Evolutionary conservation across 2,888 invertebrate species (phyloP).

Genomic region (Anorthoa munda): DNA sequence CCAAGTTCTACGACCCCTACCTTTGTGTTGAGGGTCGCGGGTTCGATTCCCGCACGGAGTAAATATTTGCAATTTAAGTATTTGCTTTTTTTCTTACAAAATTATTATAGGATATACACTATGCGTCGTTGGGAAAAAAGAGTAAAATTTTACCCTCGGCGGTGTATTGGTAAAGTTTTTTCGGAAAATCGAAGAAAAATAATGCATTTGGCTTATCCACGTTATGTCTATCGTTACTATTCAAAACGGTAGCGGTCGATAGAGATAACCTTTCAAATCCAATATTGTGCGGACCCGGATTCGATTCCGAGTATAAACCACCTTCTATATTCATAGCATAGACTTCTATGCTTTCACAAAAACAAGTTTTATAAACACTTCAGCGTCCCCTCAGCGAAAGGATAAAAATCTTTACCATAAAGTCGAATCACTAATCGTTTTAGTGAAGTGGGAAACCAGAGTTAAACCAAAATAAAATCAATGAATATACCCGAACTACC

Average conservation of each 20-base stretch:
- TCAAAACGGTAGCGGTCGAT: constrained; percentile 33
- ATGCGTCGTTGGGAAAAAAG: constrained; percentile 41
- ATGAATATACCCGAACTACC: constrained; percentile 34
- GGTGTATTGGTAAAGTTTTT: constrained; percentile 64
- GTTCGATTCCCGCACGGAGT: constrained; percentile 43
- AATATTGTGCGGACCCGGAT: constrained; percentile 23
- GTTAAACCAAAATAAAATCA: not conserved
- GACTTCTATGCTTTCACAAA: not conserved
- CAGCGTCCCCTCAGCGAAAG: not conserved
- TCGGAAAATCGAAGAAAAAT: not conserved
- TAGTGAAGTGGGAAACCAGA: constrained; percentile 29
- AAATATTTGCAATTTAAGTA: constrained; percentile 13
- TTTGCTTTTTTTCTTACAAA: constrained; percentile 2
- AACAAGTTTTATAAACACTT: not conserved
- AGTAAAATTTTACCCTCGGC: constrained; percentile 28
- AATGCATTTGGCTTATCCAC: constrained; percentile 29
- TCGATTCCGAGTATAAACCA: constrained; percentile 30
- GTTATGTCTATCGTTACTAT: constrained; percentile 17
- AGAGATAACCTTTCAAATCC: constrained; percentile 9
- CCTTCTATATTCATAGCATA: not conserved
- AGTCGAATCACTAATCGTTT: constrained; percentile 26
- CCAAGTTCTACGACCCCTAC: not conserved
- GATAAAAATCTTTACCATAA: not conserved
- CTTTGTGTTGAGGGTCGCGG: constrained; percentile 16
- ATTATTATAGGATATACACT: not conserved